phyloP scores from a whole-genome alignment of 2,113 vertebrate species.

The Chloropsis hardwickii region DNA sequence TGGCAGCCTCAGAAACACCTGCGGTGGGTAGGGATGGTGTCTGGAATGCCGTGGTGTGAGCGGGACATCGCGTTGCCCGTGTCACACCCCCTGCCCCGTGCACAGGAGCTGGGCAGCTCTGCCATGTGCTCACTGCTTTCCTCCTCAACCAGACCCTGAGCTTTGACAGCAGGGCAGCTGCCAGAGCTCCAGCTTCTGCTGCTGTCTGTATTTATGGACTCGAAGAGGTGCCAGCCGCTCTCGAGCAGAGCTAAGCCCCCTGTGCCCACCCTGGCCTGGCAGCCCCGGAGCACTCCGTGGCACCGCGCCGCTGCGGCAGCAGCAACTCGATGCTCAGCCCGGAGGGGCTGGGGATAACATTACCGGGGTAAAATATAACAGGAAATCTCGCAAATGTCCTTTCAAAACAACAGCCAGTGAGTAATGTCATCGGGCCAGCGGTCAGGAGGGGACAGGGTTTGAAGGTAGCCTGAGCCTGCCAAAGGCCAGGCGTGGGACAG shows the following conservation, averaged over 20 bases:
- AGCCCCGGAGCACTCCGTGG: background rate
- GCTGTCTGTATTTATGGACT: background rate
- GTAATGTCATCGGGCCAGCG: slow-evolving; percentile 38
- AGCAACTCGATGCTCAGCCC: slow-evolving; percentile 27
- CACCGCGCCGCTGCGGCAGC: background rate
- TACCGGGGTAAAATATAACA: slow-evolving; percentile 63
- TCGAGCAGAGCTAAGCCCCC: background rate
- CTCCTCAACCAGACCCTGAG: background rate
- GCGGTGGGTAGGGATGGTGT: accelerated
- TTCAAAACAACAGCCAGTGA: slow-evolving; percentile 50
- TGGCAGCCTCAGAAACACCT: background rate
- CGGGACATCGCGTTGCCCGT: background rate
- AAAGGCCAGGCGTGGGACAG: slow-evolving; percentile 34
- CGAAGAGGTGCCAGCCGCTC: background rate
- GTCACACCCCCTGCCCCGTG: background rate
- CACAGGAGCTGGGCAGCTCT: background rate
- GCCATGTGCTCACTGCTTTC: background rate
- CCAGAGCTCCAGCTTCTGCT: background rate
- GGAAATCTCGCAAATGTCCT: slow-evolving; percentile 57
- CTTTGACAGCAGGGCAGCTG: background rate
- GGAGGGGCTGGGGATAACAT: slow-evolving; percentile 30
- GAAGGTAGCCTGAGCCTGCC: slow-evolving; percentile 25
- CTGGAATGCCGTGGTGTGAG: background rate
- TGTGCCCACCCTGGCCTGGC: background rate
- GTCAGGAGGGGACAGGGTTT: slow-evolving; percentile 55